Evolutionary conservation across 2,797 vertebrate genomes (phyloP).

Genomic region (Melanotaenia maccullochi): DNA sequence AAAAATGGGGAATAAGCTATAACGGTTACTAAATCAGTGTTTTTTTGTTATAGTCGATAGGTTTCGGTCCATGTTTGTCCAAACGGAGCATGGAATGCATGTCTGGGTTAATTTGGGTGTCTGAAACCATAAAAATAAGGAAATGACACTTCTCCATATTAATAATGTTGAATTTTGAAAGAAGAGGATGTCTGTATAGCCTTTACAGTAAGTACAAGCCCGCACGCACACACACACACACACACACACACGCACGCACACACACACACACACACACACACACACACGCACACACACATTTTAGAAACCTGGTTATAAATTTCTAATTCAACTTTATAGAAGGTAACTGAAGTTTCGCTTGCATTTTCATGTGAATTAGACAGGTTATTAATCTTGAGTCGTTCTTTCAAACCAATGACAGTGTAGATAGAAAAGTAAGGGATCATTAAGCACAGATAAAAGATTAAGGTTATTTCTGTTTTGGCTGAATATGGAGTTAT

Average conservation of each 20-base stretch:
- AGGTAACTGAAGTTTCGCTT: background rate
- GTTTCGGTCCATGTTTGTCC: background rate
- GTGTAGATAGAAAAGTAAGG: background rate
- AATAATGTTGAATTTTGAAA: constrained; percentile 55
- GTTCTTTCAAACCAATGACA: background rate
- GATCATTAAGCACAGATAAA: background rate
- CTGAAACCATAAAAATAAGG: constrained; percentile 49
- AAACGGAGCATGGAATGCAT: background rate
- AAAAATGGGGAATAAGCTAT: constrained; percentile 23
- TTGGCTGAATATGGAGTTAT: background rate
- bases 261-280: background rate
- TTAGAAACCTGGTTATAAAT: constrained; percentile 16
- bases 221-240: background rate
- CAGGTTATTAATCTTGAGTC: background rate
- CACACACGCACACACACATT: background rate
- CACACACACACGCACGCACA: background rate
- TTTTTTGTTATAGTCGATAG: no score
- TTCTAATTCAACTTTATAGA: background rate
- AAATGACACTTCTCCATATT: constrained; percentile 58
- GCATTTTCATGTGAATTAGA: background rate
- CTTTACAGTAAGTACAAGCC: constrained; percentile 60
- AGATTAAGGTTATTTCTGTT: background rate
- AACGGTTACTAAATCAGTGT: constrained; percentile 14
- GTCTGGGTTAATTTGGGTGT: background rate
- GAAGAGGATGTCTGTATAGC: constrained; percentile 59